Evolutionary conservation across 1,140 invertebrate genomes (phyloP).

Genomic region (Druon quercuslanigerum): DNA sequence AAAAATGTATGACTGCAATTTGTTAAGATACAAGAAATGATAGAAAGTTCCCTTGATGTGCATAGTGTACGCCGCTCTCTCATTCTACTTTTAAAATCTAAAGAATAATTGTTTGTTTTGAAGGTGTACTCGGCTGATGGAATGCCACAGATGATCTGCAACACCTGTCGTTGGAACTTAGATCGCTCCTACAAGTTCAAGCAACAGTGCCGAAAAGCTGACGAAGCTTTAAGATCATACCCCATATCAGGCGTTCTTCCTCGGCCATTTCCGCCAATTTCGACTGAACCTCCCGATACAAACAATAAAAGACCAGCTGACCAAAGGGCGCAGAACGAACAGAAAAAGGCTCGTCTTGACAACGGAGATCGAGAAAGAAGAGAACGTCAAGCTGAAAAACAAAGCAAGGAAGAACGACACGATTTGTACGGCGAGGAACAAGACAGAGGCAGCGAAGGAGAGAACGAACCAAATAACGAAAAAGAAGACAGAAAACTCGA

Average conservation of each 20-base stretch:
- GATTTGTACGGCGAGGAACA: constrained; percentile 74
- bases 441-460: constrained; percentile 72
- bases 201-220: constrained; percentile 83
- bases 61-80: no score
- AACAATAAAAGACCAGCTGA: constrained; percentile 59
- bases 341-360: constrained; percentile 66
- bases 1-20: no score
- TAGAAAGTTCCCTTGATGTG: no score
- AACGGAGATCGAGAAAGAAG: constrained; percentile 69
- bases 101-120: background rate
- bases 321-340: constrained; percentile 55
- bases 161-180: constrained; percentile 80
- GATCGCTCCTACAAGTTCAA: constrained; percentile 84
- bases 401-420: constrained; percentile 52
- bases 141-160: constrained; percentile 84
- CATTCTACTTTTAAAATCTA: background rate
- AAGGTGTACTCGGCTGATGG: constrained; percentile 84
- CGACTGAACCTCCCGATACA: constrained; percentile 59
- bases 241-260: constrained; percentile 80
- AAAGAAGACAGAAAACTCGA: constrained; percentile 69
- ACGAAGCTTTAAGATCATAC: constrained; percentile 81
- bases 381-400: constrained; percentile 59
- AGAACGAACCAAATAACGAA: constrained; percentile 54
- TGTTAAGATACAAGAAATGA: no score
- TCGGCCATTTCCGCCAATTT: constrained; percentile 71